A percentile compares a stretch with the other conserved stretches of the same genome.
These are phyloP conservation scores for Meda fulgida DNA, from an alignment of 2,797 vertebrate genomes.

Conservation along the genomic window DNA sequence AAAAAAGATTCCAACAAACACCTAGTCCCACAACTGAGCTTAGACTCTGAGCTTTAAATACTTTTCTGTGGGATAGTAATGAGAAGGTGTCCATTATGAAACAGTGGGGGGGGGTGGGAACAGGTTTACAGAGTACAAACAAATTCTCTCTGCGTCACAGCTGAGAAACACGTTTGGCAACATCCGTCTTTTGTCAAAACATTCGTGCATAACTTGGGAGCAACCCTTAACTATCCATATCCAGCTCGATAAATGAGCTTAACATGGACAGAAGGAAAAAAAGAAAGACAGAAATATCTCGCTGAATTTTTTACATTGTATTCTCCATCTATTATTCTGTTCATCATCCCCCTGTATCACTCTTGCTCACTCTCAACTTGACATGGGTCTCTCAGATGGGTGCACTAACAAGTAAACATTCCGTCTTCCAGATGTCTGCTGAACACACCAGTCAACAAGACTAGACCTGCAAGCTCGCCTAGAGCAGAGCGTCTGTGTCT, in stretches of 20 bases:
- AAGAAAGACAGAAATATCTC: slow-evolving; percentile 17
- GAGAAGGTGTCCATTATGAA: slow-evolving; percentile 60
- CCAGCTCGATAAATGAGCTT: slow-evolving; percentile 42
- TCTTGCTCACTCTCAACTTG: slow-evolving; percentile 39
- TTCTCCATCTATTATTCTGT: background rate
- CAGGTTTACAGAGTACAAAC: slow-evolving; percentile 59
- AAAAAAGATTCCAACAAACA: background rate
- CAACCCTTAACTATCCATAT: slow-evolving; percentile 52
- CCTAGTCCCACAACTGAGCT: background rate
- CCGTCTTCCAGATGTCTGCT: slow-evolving; percentile 84
- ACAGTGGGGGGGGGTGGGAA: slow-evolving; percentile 51
- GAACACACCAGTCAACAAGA: slow-evolving; percentile 82
- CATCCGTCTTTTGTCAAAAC: slow-evolving; percentile 66
- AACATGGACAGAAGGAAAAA: slow-evolving; percentile 19
- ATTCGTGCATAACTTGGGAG: slow-evolving; percentile 53
- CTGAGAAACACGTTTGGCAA: slow-evolving; percentile 76
- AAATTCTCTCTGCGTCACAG: slow-evolving; percentile 60
- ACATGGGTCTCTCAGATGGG: slow-evolving; percentile 63
- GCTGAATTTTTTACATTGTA: background rate
- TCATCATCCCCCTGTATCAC: background rate
- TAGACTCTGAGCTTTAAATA: slow-evolving; percentile 35
- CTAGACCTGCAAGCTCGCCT: slow-evolving; percentile 79
- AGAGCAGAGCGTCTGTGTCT: slow-evolving; percentile 52
- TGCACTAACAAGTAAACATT: slow-evolving; percentile 76
- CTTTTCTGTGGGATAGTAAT: slow-evolving; percentile 55